A percentile compares a stretch with the other conserved stretches of the same genome.
Evolutionary conservation across 2,888 invertebrate species (phyloP).

Genomic region (Eupithecia centaureata): DNA sequence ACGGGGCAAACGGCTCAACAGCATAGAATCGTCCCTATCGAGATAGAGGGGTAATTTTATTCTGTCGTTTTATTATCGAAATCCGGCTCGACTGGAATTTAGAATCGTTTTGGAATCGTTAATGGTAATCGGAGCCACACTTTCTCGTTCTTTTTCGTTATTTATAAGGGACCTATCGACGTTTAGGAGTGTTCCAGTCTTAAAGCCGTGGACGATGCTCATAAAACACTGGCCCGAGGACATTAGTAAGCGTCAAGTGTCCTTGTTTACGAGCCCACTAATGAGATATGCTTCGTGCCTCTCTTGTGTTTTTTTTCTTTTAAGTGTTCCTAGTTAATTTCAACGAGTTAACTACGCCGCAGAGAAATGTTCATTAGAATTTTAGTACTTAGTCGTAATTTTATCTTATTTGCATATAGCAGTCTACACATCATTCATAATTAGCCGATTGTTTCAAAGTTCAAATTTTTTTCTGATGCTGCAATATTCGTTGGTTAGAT

Average conservation of each 20-base stretch:
- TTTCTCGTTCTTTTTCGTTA: conserved; percentile 50
- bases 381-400: conserved; percentile 4
- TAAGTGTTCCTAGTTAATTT: conserved; percentile 20
- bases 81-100: conserved; percentile 2
- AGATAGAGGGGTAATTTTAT: conserved; percentile 26
- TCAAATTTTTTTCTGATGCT: neutral
- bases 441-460: conserved; percentile 49
- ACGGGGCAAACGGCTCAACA: conserved; percentile 61
- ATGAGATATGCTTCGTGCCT: conserved; percentile 67
- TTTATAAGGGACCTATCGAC: conserved; percentile 60
- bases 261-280: conserved; percentile 76
- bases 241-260: conserved; percentile 76
- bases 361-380: conserved; percentile 1
- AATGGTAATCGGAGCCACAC: conserved; percentile 57
- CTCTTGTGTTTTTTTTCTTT: conserved; percentile 26
- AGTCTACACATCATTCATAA: conserved; percentile 24
- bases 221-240: conserved; percentile 70
- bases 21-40: conserved; percentile 29
- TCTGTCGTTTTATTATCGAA: conserved; percentile 1
- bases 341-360: neutral
- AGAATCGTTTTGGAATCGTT: conserved; percentile 44
- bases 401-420: neutral
- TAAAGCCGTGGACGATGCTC: conserved; percentile 67
- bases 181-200: conserved; percentile 57
- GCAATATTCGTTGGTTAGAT: neutral